A percentile compares a stretch with the other conserved stretches of the same genome.
Conservation (phyloP, 2,888 invertebrate species). For the Thymelicus sylvestris region DNA sequence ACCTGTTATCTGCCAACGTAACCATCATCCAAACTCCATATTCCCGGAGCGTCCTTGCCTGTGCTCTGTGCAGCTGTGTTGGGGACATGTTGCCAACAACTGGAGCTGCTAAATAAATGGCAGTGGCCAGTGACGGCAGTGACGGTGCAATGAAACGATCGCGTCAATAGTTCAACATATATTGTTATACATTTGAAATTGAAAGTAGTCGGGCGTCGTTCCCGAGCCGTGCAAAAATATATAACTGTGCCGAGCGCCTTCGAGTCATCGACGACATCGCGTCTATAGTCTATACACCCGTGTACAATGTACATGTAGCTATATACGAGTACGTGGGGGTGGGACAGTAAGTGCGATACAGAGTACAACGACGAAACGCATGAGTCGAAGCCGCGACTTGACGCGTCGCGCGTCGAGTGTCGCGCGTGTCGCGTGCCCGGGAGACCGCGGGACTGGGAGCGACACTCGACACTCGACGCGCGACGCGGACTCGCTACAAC, state of each 20-base stretch:
- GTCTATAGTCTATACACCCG: constrained; percentile 37
- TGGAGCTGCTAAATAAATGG: neutral
- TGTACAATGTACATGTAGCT: constrained; percentile 40
- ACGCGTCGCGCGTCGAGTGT: neutral
- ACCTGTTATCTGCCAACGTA: too few species aligned
- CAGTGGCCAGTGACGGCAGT: neutral
- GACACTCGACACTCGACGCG: constrained; percentile 13
- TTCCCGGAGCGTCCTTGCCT: too few species aligned
- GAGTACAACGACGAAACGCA: neutral
- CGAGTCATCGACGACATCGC: constrained; percentile 45
- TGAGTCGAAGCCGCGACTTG: neutral
- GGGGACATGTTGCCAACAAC: too few species aligned
- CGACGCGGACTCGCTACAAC: constrained; percentile 40
- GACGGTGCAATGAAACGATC: constrained; percentile 44
- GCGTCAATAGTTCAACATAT: constrained; percentile 75
- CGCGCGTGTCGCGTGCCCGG: too few species aligned
- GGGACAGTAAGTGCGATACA: neutral
- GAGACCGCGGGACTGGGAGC: neutral
- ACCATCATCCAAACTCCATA: too few species aligned
- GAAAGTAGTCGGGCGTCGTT: constrained; percentile 54
- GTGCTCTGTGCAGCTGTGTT: too few species aligned
- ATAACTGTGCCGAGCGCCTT: constrained; percentile 68
- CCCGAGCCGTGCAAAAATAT: constrained; percentile 74
- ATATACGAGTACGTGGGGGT: constrained; percentile 38
- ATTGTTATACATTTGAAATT: constrained; percentile 73